Base-by-base conservation (phyloP, 2,797 vertebrate species). In the Diplodus sargus region DNA sequence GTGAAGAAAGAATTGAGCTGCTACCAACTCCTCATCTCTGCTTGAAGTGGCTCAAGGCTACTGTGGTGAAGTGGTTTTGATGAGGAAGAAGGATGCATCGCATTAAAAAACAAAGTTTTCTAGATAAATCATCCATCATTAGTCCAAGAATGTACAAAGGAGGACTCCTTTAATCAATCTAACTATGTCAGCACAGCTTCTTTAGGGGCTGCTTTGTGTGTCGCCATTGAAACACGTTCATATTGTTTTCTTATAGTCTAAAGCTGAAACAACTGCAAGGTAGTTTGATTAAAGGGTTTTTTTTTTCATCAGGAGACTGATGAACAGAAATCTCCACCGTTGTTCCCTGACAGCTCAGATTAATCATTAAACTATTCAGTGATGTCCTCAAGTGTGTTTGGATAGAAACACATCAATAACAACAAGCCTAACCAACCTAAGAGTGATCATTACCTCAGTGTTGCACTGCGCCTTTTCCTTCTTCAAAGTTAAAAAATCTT, bases 231-330 rank as follows among this genome's bases (percentile, higher is more conserved):
- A 82, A 66, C 70, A 60, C 0, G 0, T 47, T 59, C 25, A 23
- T 17, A 47, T 23, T 13, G 47, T 18, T 68, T 75, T 75, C 30
- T 30, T 34, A 17, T 57, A 57, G 57, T 71, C 5, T n/a, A 64
- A 59, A 22, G 71, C 59, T 34, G 61, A 49, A 45, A 4, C 3
- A 61, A 12, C 10, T 62, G 18, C 20, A 43, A 43, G 14, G 39
- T 47, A 11, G 69, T 20, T 51, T 69, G n/a, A 74, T 49, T 53
- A n/a, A 6, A 7, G 56, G 28, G n/a, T n/a, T 54, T 61, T 5
- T 12, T 64, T 72, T 76, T 81, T 47, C 30, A 56, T 66, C 28
- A 76, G 64, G 17, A 64, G 28, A 56, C 18, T 70, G 52, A 62
- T 43, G 62, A 59, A 22, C 53, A 54, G 23, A 25, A 66, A 58